These are phyloP conservation scores for Danionella dracula DNA, from an alignment of 2,797 vertebrate genomes.

Conservation along the genomic window DNA sequence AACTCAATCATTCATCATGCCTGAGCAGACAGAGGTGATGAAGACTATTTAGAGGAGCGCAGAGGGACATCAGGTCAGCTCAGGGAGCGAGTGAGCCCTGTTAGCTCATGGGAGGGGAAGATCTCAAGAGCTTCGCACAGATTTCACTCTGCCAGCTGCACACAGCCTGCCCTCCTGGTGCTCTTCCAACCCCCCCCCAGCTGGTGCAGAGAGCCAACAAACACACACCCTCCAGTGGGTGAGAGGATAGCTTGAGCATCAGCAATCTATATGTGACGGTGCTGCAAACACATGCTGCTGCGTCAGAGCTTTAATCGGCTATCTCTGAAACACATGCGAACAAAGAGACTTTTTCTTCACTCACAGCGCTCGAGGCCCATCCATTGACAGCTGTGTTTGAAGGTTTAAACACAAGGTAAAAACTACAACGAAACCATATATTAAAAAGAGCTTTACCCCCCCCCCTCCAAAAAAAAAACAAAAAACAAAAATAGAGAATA, in stretches of 20 bases:
- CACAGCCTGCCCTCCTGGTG: constrained; percentile 66
- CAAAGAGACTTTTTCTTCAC: neutral
- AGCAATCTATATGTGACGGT: neutral
- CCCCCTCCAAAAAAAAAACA: no score
- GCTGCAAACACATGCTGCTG: neutral
- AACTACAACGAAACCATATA: no score
- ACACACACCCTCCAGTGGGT: neutral
- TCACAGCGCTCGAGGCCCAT: neutral
- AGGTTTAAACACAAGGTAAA: no score
- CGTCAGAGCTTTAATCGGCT: neutral
- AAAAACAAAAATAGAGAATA: no score
- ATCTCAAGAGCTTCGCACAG: constrained; percentile 60
- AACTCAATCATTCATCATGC: no score
- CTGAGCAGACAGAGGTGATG: no score
- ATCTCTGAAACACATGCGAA: neutral
- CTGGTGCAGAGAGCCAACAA: constrained; percentile 53
- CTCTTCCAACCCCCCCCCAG: constrained; percentile 52
- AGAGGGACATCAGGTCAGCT: no score
- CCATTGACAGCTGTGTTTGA: no score
- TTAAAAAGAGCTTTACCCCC: no score
- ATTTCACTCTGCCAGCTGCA: constrained; percentile 71
- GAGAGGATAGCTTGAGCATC: neutral
- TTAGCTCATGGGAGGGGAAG: constrained; percentile 37
- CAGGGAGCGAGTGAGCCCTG: constrained; percentile 57
- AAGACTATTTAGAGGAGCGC: no score